Conservation (phyloP, 2,888 invertebrate species). For the Incurvaria masculella region DNA sequence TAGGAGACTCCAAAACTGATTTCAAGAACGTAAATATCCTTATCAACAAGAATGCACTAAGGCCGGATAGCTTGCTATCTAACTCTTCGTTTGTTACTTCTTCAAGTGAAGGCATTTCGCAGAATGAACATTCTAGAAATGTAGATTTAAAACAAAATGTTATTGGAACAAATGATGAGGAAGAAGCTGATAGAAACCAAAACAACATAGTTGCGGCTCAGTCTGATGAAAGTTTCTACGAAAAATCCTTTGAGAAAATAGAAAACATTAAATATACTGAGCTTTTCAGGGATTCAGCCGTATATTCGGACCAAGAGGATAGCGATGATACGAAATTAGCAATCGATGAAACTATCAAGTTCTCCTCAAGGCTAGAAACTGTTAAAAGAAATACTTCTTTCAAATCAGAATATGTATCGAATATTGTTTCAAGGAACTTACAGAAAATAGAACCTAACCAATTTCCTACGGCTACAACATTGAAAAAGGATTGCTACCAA, state of each 20-base stretch:
- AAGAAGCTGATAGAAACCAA: slow-evolving; percentile 5
- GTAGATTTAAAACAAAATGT: slow-evolving; percentile 17
- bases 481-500: not conserved
- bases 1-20: slow-evolving; percentile 32
- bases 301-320: slow-evolving; percentile 76
- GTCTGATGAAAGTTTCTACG: slow-evolving; percentile 70
- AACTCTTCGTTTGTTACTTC: slow-evolving; percentile 56
- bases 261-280: slow-evolving; percentile 68
- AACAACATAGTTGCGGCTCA: slow-evolving; percentile 22
- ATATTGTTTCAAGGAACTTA: not conserved
- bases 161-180: slow-evolving; percentile 13
- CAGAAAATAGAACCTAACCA: not conserved
- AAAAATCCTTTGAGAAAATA: slow-evolving; percentile 70
- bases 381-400: slow-evolving; percentile 32
- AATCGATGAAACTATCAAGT: slow-evolving; percentile 19
- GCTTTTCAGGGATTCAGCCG: slow-evolving; percentile 76
- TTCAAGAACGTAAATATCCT: slow-evolving; percentile 56
- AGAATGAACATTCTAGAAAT: slow-evolving; percentile 27
- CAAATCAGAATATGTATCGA: slow-evolving; percentile 29
- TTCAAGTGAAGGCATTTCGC: slow-evolving; percentile 51
- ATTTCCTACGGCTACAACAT: not conserved
- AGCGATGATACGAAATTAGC: slow-evolving; percentile 28
- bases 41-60: slow-evolving; percentile 58
- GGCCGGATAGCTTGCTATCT: slow-evolving; percentile 55
- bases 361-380: slow-evolving; percentile 30